Conservation (phyloP, 2,888 invertebrate species). For the Eudemis profundana region DNA sequence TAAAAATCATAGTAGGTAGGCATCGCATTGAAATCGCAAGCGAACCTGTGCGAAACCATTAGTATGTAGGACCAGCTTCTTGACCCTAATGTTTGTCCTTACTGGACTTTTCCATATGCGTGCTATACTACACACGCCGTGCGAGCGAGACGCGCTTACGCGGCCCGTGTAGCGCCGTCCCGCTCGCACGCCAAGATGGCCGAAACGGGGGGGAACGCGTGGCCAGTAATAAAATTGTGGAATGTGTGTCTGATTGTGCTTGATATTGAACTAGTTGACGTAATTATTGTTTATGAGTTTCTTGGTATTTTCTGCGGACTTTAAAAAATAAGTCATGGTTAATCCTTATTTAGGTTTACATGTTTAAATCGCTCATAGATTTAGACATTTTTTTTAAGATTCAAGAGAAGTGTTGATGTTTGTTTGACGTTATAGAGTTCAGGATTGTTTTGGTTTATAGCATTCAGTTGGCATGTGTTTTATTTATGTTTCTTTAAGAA, state of each 20-base stretch:
- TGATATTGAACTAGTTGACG: conserved; percentile 16
- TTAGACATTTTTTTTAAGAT: too few species aligned
- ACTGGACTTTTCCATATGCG: conserved; percentile 45
- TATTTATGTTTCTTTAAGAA: too few species aligned
- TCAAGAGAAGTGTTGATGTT: too few species aligned
- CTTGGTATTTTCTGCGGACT: background rate
- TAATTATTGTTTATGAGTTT: background rate
- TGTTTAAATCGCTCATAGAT: too few species aligned
- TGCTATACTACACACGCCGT: background rate
- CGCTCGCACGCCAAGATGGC: conserved; percentile 12
- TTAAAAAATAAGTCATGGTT: background rate
- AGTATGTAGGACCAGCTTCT: conserved; percentile 41
- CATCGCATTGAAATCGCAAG: conserved; percentile 1
- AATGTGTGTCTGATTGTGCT: conserved; percentile 18
- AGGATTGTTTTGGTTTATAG: too few species aligned
- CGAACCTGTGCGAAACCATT: conserved; percentile 8
- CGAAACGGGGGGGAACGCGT: background rate
- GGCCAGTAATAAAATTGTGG: conserved; percentile 19
- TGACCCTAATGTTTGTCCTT: conserved; percentile 49
- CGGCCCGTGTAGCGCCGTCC: background rate
- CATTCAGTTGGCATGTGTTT: too few species aligned
- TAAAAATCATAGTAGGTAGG: too few species aligned
- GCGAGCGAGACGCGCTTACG: conserved; percentile 6
- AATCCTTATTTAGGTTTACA: too few species aligned
- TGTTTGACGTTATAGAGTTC: too few species aligned